Evolutionary conservation across 2,888 invertebrate species (phyloP).

Genomic region (Eledone cirrhosa): DNA sequence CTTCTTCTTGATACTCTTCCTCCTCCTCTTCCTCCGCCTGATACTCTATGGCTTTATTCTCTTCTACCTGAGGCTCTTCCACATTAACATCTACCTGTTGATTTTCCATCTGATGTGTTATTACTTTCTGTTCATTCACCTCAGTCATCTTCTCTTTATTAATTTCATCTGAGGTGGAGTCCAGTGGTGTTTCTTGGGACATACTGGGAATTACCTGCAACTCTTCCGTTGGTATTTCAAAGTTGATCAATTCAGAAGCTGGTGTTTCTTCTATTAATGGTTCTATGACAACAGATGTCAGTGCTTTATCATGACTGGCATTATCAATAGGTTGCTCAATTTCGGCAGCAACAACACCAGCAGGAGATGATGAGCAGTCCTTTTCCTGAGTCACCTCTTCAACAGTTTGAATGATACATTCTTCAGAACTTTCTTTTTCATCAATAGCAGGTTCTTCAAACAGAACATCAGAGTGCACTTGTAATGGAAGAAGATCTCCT

Average conservation of each 20-base stretch:
- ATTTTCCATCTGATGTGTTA: too few relatives aligned
- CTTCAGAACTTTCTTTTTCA: not conserved
- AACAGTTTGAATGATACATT: not conserved
- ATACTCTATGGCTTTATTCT: not conserved
- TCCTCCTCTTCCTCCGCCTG: not conserved
- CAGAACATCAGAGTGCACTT: conserved; percentile 8
- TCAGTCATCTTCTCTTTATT: too few relatives aligned
- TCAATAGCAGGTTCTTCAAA: not conserved
- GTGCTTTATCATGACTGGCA: conserved; percentile 10
- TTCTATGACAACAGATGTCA: conserved; percentile 15
- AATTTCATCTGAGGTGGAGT: too few relatives aligned
- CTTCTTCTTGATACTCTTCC: not conserved
- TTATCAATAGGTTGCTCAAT: not conserved
- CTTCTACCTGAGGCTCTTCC: not conserved
- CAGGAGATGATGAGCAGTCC: conserved; percentile 36
- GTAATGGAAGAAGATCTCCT: conserved; percentile 10
- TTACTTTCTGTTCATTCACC: too few relatives aligned
- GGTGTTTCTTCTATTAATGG: not conserved
- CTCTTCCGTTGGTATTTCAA: too few relatives aligned
- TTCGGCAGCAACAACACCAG: conserved; percentile 36
- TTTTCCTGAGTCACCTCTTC: conserved; percentile 40
- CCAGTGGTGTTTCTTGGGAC: too few relatives aligned
- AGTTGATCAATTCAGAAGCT: too few relatives aligned
- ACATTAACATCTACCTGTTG: too few relatives aligned
- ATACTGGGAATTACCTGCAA: too few relatives aligned